These are phyloP conservation scores for Cirrhinus mrigala DNA, from an alignment of 2,797 vertebrate genomes.

Conservation along the genomic window DNA sequence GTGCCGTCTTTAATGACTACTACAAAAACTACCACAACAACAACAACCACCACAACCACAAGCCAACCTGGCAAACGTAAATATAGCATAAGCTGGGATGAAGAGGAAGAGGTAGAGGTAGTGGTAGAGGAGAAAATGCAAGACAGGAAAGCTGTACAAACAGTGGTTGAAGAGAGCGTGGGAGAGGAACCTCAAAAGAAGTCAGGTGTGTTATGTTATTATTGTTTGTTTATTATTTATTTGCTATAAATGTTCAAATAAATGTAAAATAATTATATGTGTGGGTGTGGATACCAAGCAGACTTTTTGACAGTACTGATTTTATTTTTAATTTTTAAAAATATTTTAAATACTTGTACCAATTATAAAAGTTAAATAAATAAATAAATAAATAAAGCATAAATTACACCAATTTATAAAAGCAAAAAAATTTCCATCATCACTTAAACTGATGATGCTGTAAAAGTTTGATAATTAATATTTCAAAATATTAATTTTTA, in stretches of 20 bases:
- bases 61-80: conserved; percentile 63
- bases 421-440: no score
- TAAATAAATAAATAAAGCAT: no score
- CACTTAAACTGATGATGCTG: neutral
- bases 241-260: neutral
- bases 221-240: neutral
- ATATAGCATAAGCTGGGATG: conserved; percentile 74
- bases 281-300: no score
- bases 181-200: conserved; percentile 60
- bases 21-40: conserved; percentile 42
- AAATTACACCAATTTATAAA: no score
- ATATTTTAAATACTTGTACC: no score
- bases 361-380: no score
- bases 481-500: no score
- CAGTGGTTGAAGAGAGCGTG: conserved; percentile 56
- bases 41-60: conserved; percentile 33
- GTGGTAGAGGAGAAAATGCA: conserved; percentile 47
- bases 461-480: neutral
- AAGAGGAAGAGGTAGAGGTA: conserved; percentile 58
- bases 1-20: conserved; percentile 41
- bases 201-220: conserved; percentile 63
- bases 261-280: neutral
- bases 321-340: neutral
- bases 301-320: neutral
- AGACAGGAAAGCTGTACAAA: conserved; percentile 52